Base-by-base conservation (phyloP, 1,140 invertebrate genomes). In the Colletes latitarsis region DNA sequence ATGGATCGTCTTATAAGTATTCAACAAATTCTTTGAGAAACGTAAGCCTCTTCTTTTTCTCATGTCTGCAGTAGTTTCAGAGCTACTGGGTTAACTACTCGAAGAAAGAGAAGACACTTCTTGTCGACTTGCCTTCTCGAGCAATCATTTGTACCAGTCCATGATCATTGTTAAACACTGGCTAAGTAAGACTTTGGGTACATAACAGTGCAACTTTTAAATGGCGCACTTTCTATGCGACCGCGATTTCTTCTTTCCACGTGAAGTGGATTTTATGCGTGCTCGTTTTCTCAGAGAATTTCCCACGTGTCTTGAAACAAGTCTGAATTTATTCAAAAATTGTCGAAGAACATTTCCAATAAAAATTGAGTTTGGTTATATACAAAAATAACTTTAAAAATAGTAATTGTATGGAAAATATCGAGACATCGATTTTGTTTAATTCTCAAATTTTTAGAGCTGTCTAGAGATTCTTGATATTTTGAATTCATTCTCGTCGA, bases 121-220 rank as follows among this genome's bases (percentile, higher is more conserved):
- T 52, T 14, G n/a, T 10, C 0, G 43, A 63, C 21, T 73, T 19
- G 14, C 14, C 9, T 30, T 10, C 5, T 4, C 9, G 6, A 9
- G 6, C 21, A 30, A 74, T 52, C 46, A 74, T 63, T 63, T 30
- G 2, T 63, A 49, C 43, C n/a, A 15, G 57, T 3, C 3, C 8
- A 41, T 63, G 43, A 74, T 74, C 43, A 74, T 49, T 52, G 71
- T 74, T 63, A 63, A 52, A 62, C 30, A 30, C 21, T 63, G 58
- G n/a, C 43, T 15, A 6, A 39, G 43, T 63, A 39, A 74, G 71
- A 52, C 58, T 52, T 52, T 39, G 15, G 58, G 17, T 41, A 52
- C 43, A 52, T 73, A 73, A 62, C 8, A n/a, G 19, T 41, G 15
- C 30, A 74, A 74, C 21, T 74, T 63, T 74, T 52, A 63, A 74